Base-by-base conservation (phyloP, 2,888 invertebrate species). In the Xylophagus ater region DNA sequence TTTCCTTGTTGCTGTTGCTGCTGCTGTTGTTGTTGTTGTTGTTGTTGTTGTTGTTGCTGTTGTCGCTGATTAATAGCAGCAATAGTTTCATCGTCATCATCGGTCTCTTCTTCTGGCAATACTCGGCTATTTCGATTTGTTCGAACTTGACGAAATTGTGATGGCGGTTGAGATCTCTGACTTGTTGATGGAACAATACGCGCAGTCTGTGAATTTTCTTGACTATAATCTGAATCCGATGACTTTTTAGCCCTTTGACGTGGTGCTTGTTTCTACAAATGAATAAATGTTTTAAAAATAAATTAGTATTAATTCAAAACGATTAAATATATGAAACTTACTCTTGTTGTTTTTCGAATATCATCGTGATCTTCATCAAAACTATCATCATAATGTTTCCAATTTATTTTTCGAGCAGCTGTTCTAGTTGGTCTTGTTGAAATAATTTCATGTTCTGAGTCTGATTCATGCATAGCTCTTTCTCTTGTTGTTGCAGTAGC, bases 101-200 rank as follows among this genome's bases (percentile, higher is more conserved):
- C 42, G 12, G 34, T 36, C 20, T 43, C 43, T 7, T 53, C 53
- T 37, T 48, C 50, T 6, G 52, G 45, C 18, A 54, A 45, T 1
- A 62, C 53, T 14, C 55, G 47, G 10, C 60, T 60, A 45, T 60
- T 60, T 4, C 62, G 60, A 51, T 62, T 63, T 10, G 62, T 63
- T 25, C 64, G 54, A 21, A 63, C 44, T 40, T 62, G 62, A 1
- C 62, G 56, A 9, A 44, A 32, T n/a, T n/a, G n/a, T n/a, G n/a
- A n/a, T 26, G 35, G 42, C 6, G 41, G 41, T 25, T 41, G 38
- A 20, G 34, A 39, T 21, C 43, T 34, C 20, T 36, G 32, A 23
- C 30, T 43, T n/a, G 34, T 28, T 13, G 30, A 8, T 9, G 36
- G 18, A 24, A 15, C 35, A 17, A 12, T 17, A 13, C 33, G 37